Percentiles rank a stretch among this genome's conserved stretches.
phyloP scores from a whole-genome alignment of 2,113 vertebrate species.

The Lagenorhynchus albirostris region DNA sequence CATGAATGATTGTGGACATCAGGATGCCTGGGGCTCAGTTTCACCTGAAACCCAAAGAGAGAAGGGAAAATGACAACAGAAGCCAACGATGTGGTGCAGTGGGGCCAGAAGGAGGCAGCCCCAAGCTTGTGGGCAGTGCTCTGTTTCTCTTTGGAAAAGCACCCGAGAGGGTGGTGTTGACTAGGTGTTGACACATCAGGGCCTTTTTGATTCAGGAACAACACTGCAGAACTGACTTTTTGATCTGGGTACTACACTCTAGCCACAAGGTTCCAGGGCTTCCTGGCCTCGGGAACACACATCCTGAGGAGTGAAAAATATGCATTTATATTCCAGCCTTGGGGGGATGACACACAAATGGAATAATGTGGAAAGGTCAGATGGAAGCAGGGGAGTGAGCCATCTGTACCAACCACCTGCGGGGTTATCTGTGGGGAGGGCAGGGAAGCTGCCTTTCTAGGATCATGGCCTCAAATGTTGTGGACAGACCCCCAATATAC shows the following conservation, averaged over 20 bases:
- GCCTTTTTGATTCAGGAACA: slow-evolving; percentile 14
- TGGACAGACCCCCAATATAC: neutral
- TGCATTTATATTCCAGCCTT: neutral
- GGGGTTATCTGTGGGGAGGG: neutral
- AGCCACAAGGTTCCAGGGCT: neutral
- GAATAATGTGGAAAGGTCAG: neutral
- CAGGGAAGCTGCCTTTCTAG: neutral
- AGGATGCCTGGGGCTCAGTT: neutral
- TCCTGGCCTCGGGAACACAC: slow-evolving; percentile 15
- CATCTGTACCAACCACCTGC: neutral
- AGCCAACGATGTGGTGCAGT: neutral
- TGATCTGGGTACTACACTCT: neutral
- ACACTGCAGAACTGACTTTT: slow-evolving; percentile 15
- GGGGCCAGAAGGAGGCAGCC: no score
- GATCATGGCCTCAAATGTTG: neutral
- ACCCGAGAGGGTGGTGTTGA: neutral
- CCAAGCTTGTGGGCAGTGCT: neutral
- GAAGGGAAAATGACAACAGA: neutral
- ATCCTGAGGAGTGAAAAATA: slow-evolving; percentile 1
- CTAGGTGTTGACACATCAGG: neutral
- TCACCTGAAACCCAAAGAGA: neutral
- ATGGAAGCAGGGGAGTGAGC: neutral
- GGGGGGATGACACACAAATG: neutral
- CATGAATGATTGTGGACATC: slow-evolving; percentile 59
- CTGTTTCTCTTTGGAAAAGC: neutral